Evolutionary conservation across 2,888 invertebrate species (phyloP).

Genomic region (Harmothoe impar): DNA sequence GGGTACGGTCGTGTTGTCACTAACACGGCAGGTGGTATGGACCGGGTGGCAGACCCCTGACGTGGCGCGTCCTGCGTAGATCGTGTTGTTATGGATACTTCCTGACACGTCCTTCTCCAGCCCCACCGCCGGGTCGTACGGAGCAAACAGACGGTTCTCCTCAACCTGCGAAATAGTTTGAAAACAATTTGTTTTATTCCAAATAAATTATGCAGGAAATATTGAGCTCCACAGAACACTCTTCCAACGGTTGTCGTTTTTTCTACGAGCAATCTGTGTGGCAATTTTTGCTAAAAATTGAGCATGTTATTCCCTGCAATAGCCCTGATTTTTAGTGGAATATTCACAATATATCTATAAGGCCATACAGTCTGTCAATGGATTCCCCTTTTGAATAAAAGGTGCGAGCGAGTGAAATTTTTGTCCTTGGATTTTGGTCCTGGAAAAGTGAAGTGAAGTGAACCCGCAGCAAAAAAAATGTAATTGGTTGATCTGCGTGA

Average conservation of each 20-base stretch:
- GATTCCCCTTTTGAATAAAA: too few species aligned
- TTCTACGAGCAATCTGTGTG: too few species aligned
- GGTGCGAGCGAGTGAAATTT: too few species aligned
- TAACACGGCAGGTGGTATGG: conserved; percentile 1
- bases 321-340: too few species aligned
- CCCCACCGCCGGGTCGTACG: conserved; percentile 70
- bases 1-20: conserved; percentile 29
- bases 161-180: conserved; percentile 70
- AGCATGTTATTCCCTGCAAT: too few species aligned
- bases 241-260: background rate
- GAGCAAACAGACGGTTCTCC: conserved; percentile 73
- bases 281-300: too few species aligned
- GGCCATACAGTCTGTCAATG: too few species aligned
- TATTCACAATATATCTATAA: too few species aligned
- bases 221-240: background rate
- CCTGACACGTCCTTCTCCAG: conserved; percentile 59
- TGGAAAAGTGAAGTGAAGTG: too few species aligned
- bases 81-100: background rate
- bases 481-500: too few species aligned
- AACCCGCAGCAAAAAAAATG: too few species aligned
- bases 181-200: background rate
- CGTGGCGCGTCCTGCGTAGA: conserved; percentile 37
- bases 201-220: background rate
- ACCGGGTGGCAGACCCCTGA: background rate
- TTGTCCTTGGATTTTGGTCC: too few species aligned